Percentiles rank a stretch among this genome's conserved stretches.
These are phyloP conservation scores for Nothocercus julius DNA, from an alignment of 2,113 vertebrate species.

Conservation along the genomic window DNA sequence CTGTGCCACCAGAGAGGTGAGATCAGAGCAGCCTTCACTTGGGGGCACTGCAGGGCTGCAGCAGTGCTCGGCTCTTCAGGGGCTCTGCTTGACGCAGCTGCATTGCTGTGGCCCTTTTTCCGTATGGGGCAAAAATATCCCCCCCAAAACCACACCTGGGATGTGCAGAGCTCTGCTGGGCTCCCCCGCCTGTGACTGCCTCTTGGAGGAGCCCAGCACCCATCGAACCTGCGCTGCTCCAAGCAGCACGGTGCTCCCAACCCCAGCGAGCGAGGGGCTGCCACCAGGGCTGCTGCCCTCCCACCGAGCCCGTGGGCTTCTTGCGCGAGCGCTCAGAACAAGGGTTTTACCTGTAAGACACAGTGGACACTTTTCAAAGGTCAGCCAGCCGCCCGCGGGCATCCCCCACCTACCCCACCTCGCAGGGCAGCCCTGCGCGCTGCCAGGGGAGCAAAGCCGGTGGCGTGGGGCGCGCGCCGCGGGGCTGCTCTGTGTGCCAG, in stretches of 20 bases:
- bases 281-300: background rate
- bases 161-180: background rate
- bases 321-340: fast-evolving
- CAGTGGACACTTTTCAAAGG: background rate
- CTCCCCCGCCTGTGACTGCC: background rate
- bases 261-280: background rate
- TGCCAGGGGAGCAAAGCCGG: background rate
- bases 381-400: background rate
- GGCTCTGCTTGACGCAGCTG: background rate
- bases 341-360: background rate
- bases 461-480: no score
- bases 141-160: background rate
- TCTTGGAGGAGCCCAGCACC: background rate
- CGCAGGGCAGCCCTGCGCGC: background rate
- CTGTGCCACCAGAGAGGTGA: background rate
- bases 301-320: background rate
- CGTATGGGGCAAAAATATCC: background rate
- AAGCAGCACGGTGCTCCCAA: background rate
- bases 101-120: background rate
- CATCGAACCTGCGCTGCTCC: fast-evolving
- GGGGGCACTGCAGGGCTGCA: background rate
- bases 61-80: background rate
- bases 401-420: background rate
- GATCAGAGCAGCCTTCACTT: background rate
- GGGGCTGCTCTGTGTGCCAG: fast-evolving